Evolutionary conservation across 1,140 invertebrate species (phyloP).

Genomic region (Sitodiplosis mosellana): DNA sequence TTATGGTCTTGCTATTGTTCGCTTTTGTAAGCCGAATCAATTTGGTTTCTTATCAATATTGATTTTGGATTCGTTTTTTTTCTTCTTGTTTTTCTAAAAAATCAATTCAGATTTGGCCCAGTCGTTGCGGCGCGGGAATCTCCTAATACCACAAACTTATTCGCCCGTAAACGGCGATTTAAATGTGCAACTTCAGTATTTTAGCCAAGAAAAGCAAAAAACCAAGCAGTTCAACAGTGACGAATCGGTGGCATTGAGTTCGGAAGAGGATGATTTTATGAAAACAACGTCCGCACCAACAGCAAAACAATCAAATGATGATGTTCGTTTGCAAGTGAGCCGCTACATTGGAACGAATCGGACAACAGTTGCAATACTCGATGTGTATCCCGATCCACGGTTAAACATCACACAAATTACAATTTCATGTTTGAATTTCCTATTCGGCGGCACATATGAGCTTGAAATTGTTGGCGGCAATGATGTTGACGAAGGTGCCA

Average conservation of each 20-base stretch:
- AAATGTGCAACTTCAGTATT: constrained; percentile 28
- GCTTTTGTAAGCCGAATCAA: no score
- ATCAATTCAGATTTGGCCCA: constrained; percentile 20
- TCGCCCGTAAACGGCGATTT: constrained; percentile 41
- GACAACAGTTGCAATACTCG: background rate
- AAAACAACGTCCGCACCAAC: background rate
- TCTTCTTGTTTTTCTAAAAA: no score
- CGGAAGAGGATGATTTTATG: background rate
- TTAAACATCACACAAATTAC: constrained; percentile 21
- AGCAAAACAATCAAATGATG: background rate
- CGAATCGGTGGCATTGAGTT: background rate
- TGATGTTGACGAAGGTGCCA: constrained; percentile 5
- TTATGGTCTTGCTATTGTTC: no score
- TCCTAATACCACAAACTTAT: constrained; percentile 31
- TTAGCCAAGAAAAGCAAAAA: background rate
- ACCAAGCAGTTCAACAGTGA: background rate
- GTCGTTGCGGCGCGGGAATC: constrained; percentile 22
- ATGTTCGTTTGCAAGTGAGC: background rate
- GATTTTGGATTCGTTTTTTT: no score
- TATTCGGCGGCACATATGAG: constrained; percentile 18
- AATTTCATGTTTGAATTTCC: constrained; percentile 19
- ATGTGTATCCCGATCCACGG: constrained; percentile 14
- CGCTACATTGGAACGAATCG: background rate
- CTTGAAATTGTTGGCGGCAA: constrained; percentile 18
- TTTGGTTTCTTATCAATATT: no score